Base-by-base conservation (phyloP, 2,888 invertebrate genomes). In the Ischnura elegans region DNA sequence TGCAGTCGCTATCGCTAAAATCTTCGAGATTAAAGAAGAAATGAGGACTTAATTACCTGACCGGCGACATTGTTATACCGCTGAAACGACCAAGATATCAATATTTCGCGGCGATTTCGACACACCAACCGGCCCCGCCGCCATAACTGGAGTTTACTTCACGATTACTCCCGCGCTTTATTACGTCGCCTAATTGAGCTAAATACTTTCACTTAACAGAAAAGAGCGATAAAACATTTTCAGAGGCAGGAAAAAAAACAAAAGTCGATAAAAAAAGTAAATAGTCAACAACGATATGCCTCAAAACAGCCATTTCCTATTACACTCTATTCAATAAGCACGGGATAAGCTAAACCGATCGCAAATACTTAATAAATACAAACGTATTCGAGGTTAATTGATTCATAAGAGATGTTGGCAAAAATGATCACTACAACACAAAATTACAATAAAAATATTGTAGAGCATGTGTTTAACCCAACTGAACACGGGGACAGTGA, bases 71-170 rank as follows among this genome's bases (percentile, higher is more conserved):
- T 8, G 25, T 86, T 45, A n/a, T 36, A 45, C 86, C 16, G 45
- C 86, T 86, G 86, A 46, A 76, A 86, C 86, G 86, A n/a, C 25
- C 86, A 86, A 43, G 86, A 86, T 86, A 86, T 86, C 86, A 86
- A 86, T 86, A 86, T 46, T 51, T 51, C 51, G 51, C 87, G 51
- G 87, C 36, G 87, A 51, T 87, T 36, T 87, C 87, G 51, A 47
- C 87, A 55, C 25, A 87, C 55, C 51, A 61, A 29, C 87, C 87
- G 87, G 87, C 51, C 55, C 25, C 42, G 55, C 87, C 87, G 87
- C 55, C 55, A 55, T 87, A 87, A 87, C 87, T 55, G 76, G 25
- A 51, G 87, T 42, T 61, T 55, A 55, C 42, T 19, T 55, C 16
- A 36, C 36, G 51, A 36, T 25, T 51, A 42, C 55, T 87, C 55